These are phyloP conservation scores for Pyrocoelia pectoralis DNA, from an alignment of 2,888 invertebrate species.

Conservation along the genomic window DNA sequence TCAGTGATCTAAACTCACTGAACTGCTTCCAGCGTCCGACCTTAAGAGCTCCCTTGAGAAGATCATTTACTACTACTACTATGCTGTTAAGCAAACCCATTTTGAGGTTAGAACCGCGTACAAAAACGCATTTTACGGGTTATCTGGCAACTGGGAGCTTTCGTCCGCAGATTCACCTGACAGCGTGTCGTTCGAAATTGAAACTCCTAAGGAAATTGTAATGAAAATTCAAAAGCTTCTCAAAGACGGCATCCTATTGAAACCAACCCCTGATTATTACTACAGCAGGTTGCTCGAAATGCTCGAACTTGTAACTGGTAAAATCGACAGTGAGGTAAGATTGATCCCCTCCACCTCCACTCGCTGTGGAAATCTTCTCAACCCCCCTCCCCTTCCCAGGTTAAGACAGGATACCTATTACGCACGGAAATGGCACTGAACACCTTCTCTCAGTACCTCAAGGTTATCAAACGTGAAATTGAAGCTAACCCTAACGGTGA, in stretches of 20 bases:
- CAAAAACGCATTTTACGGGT: constrained; percentile 4
- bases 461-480: not conserved
- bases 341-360: too few species aligned
- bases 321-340: not conserved
- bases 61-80: constrained; percentile 1
- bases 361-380: too few species aligned
- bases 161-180: not conserved
- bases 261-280: not conserved
- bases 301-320: not conserved
- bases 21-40: not conserved
- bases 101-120: constrained; percentile 6
- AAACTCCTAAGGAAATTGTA: not conserved
- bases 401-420: not conserved
- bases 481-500: not conserved
- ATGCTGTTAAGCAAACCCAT: not conserved
- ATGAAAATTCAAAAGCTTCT: not conserved
- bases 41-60: not conserved
- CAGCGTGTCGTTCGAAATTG: not conserved
- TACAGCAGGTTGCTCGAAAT: not conserved
- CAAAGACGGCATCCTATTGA: not conserved
- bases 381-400: not conserved
- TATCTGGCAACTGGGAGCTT: not conserved
- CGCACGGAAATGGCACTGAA: not conserved
- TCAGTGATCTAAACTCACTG: too few species aligned
- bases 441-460: not conserved